Percentiles rank a stretch among this genome's conserved stretches.
These are phyloP conservation scores for Umimayanthus kanabou DNA, from an alignment of 92 coral and sea anemone genomes.

Conservation along the genomic window DNA sequence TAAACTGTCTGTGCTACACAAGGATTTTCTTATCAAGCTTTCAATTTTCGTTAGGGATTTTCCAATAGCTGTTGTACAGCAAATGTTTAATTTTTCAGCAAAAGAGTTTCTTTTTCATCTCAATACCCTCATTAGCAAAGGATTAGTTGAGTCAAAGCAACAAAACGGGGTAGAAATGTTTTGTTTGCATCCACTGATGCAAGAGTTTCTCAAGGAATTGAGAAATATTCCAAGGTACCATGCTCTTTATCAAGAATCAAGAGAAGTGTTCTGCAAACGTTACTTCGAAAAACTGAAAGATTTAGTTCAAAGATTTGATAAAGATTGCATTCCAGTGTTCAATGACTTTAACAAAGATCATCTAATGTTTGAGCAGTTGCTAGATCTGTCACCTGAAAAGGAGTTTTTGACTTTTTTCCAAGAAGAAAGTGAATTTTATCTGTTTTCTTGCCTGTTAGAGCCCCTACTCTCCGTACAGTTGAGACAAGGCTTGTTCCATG, in stretches of 20 bases:
- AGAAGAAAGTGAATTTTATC: constrained; percentile 48
- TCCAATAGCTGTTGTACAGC: not conserved
- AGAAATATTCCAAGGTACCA: not conserved
- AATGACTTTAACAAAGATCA: not conserved
- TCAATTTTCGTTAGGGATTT: not conserved
- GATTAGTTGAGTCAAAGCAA: not conserved
- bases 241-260: not conserved
- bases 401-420: constrained; percentile 43
- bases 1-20: not conserved
- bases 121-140: not conserved
- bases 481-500: too few species aligned
- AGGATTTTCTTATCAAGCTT: not conserved
- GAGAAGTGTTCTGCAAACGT: not conserved
- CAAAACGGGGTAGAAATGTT: not conserved
- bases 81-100: not conserved
- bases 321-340: not conserved
- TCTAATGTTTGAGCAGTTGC: not conserved
- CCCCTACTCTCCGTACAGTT: too few species aligned
- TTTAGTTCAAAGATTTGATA: not conserved
- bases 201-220: not conserved
- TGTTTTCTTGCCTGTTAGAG: too few species aligned
- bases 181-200: not conserved
- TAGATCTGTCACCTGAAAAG: not conserved
- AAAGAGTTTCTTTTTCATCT: not conserved
- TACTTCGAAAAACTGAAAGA: too few species aligned